Base-by-base conservation (phyloP, 92 coral and sea anemone genomes). In the Parazoanthus swiftii region DNA sequence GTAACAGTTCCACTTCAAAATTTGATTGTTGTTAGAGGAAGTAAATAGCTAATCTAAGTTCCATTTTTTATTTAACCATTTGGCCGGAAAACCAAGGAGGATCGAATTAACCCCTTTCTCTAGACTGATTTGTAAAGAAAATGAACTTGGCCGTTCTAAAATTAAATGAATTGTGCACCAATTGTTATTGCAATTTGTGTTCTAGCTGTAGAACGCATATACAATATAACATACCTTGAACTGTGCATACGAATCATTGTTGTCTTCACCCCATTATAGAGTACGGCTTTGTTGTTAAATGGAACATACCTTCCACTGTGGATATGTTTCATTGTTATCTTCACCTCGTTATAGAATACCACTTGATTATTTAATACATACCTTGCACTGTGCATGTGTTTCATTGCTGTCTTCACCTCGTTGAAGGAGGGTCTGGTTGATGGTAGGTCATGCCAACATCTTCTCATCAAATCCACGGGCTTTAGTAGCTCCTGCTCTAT, bases 381-480 rank as follows among this genome's bases (percentile, higher is more conserved):
- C 96, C 92, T 91, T 74, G 95, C 97, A 76, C 83, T 79, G 82
- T 65, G 85, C 71, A 91, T 84, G 5, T 79, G 84, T 81, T 86
- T 91, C 72, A 94, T 75, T 80, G 80, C 67, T 9, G 82, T 80
- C 88, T 93, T 96, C 25, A 96, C 90, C 72, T 94, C 98, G 33
- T 84, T 88, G 84, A 96, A 96, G 36, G 95, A 81, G 23, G 98
- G 98, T 76, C 98, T 85, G 79, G 72, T 88, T n/a, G 89, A 85
- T 8, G 98, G 95, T 25, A 74, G 75, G 81, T 96, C 95, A 46
- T 89, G 88, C 98, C 98, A 96, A 38, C 98, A 96, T 14, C 77
- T 88, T 67, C 90, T 89, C 98, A 94, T 94, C 76, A 96, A 89
- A 8, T 72, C 88, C 42, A 89, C 86, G 83, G 92, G 56, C 6